A percentile compares a stretch with the other conserved stretches of the same genome.
phyloP scores from a whole-genome alignment of 2,113 vertebrate genomes.

The Campylorhamphus procurvoides region DNA sequence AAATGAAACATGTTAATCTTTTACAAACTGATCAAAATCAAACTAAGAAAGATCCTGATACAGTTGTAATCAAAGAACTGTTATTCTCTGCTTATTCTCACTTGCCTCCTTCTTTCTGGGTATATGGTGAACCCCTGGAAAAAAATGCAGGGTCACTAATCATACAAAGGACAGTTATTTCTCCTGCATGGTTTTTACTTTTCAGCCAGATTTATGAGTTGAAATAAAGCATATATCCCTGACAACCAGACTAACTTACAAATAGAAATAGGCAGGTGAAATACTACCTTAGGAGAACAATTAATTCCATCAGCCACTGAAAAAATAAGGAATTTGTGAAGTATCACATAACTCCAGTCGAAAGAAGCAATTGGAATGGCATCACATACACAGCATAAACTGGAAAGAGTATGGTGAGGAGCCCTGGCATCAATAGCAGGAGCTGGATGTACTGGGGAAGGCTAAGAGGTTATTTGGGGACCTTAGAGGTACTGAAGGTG shows the following conservation, averaged over 20 bases:
- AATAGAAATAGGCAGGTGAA: slow-evolving; percentile 21
- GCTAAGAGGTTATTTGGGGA: neutral
- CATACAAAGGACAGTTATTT: slow-evolving; percentile 19
- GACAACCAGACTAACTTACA: neutral
- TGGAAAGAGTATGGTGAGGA: neutral
- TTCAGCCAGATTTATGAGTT: neutral
- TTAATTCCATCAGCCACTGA: slow-evolving; percentile 18
- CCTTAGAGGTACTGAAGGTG: neutral
- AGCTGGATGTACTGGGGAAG: neutral
- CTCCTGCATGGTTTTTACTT: neutral
- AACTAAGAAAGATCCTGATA: neutral
- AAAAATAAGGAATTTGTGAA: neutral
- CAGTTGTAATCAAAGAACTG: neutral
- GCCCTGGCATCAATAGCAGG: neutral
- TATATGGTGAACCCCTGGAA: neutral
- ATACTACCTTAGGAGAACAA: neutral
- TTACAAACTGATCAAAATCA: neutral
- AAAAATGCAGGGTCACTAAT: neutral
- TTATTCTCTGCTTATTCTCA: neutral
- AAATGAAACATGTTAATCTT: neutral
- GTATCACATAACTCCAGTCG: neutral
- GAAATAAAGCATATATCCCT: neutral
- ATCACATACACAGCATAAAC: neutral
- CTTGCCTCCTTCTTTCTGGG: neutral
- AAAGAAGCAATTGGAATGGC: neutral